These are phyloP conservation scores for Bradypus variegatus DNA, from an alignment of 2,797 vertebrate species.

Conservation along the genomic window DNA sequence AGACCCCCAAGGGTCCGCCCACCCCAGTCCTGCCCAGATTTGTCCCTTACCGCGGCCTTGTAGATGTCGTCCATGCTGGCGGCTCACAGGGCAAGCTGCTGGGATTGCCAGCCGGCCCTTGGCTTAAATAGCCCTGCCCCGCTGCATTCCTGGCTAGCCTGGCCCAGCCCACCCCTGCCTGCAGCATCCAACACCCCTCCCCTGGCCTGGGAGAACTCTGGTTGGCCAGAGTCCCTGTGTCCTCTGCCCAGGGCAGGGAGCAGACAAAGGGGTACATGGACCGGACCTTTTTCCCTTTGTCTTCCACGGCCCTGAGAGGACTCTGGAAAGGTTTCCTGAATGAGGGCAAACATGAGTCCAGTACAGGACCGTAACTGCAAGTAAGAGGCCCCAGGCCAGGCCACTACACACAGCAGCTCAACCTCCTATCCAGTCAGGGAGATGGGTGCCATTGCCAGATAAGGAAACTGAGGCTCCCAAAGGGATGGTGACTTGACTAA, in stretches of 20 bases:
- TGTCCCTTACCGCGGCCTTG: constrained; percentile 80
- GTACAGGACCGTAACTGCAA: background rate
- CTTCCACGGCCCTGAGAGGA: background rate
- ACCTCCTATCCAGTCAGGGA: background rate
- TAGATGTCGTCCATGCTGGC: constrained; percentile 82
- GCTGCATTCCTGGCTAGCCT: constrained; percentile 28
- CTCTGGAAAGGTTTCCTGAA: constrained; percentile 28
- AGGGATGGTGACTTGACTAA: background rate
- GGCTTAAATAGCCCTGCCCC: constrained; percentile 72
- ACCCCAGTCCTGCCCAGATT: background rate
- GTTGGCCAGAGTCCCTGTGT: constrained; percentile 44
- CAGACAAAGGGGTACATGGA: constrained; percentile 12
- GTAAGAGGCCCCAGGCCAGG: background rate
- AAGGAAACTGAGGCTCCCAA: background rate
- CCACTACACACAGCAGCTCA: background rate
- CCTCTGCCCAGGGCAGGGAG: constrained; percentile 30
- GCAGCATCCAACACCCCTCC: constrained; percentile 29
- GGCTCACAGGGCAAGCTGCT: constrained; percentile 48
- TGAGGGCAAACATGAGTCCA: constrained; percentile 5
- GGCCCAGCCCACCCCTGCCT: constrained; percentile 28
- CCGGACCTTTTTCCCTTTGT: background rate
- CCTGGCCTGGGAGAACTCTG: constrained; percentile 33
- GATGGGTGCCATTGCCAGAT: background rate
- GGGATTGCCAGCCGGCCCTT: constrained; percentile 3
- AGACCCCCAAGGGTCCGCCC: background rate